phyloP scores from a whole-genome alignment of 2,888 invertebrate genomes.

The Eretmocerus hayati region DNA sequence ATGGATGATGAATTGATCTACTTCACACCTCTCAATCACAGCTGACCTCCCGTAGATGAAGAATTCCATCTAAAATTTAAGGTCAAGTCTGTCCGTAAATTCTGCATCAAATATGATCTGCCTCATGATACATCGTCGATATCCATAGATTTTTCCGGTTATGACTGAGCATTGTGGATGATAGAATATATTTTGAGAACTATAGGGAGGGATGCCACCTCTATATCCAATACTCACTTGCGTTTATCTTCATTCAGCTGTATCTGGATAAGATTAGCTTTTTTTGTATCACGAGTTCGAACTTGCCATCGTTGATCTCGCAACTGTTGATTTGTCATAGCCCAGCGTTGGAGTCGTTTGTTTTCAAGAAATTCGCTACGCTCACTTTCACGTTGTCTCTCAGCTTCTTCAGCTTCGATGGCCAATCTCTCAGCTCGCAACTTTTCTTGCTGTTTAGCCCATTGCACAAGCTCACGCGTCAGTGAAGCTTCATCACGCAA shows the following conservation, averaged over 20 bases:
- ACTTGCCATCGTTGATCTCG: constrained; percentile 47
- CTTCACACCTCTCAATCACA: too few species aligned
- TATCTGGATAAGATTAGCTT: constrained; percentile 56
- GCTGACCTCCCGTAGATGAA: too few species aligned
- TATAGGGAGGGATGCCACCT: too few species aligned
- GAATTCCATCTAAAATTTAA: too few species aligned
- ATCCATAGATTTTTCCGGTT: too few species aligned
- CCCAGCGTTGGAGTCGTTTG: constrained; percentile 47
- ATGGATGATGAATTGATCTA: too few species aligned
- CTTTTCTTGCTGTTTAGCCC: constrained; percentile 50
- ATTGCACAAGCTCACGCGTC: constrained; percentile 51
- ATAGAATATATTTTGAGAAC: too few species aligned
- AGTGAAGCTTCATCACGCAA: constrained; percentile 49
- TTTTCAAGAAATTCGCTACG: constrained; percentile 48
- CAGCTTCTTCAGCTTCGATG: constrained; percentile 46
- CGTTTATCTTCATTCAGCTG: constrained; percentile 52
- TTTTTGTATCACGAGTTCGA: constrained; percentile 50
- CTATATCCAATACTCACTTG: too few species aligned
- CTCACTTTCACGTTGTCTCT: constrained; percentile 51
- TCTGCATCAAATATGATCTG: too few species aligned
- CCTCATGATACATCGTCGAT: too few species aligned
- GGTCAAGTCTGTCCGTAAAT: too few species aligned
- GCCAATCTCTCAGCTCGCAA: constrained; percentile 51
- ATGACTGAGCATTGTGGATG: too few species aligned
- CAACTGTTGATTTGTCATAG: constrained; percentile 47